These are phyloP conservation scores for Diplogasteroides magnus DNA, from an alignment of 1,140 invertebrate species.

Conservation along the genomic window DNA sequence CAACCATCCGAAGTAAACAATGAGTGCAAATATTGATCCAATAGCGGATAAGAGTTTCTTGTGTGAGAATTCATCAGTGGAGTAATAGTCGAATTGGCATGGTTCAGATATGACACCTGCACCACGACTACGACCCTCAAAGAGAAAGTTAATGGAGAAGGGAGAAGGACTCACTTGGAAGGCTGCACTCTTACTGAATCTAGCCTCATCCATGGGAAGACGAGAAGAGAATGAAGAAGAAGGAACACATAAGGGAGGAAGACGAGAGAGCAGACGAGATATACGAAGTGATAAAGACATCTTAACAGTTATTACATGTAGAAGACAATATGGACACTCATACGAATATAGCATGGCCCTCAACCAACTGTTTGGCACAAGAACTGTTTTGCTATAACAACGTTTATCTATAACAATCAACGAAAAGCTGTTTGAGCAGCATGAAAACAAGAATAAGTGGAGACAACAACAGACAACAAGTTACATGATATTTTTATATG, in stretches of 20 bases:
- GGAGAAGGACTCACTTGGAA: conserved; percentile 25
- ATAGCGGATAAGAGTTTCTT: conserved; percentile 31
- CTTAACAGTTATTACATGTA: too few relatives aligned
- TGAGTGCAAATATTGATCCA: conserved; percentile 17
- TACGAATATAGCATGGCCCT: too few relatives aligned
- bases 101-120: neutral
- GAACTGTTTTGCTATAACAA: too few relatives aligned
- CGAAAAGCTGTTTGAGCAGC: conserved; percentile 7
- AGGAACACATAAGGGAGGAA: too few relatives aligned
- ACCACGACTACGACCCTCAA: conserved; percentile 17
- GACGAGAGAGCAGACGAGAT: too few relatives aligned
- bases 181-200: conserved; percentile 40
- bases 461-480: neutral
- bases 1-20: conserved; percentile 38
- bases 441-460: conserved; percentile 21
- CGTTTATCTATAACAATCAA: neutral
- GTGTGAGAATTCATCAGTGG: conserved; percentile 30
- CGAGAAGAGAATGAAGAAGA: too few relatives aligned
- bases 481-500: neutral
- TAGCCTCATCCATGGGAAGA: conserved; percentile 23
- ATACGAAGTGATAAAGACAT: too few relatives aligned
- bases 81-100: conserved; percentile 36
- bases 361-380: too few relatives aligned
- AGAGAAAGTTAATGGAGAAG: neutral
- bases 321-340: too few relatives aligned